Base-by-base conservation (phyloP, 1,140 invertebrate genomes). In the Drosophila asahinai region DNA sequence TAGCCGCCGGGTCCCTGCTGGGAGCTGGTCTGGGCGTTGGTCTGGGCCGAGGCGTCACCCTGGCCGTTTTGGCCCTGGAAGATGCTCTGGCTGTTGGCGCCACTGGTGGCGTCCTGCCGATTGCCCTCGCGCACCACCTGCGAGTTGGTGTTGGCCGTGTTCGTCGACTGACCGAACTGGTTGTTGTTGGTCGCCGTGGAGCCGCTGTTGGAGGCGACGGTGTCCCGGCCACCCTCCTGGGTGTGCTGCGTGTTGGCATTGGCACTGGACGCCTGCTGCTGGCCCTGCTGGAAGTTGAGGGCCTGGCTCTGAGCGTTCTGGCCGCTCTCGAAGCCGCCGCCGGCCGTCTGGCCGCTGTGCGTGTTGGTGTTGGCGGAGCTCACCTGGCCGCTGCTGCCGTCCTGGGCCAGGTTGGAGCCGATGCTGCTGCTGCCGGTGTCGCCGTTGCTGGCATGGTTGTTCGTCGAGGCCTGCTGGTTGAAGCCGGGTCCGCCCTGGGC, bases 381-480 rank as follows among this genome's bases (percentile, higher is more conserved):
- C 40, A 93, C 70, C 62, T 93, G 92, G 0, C 92, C 92, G 19
- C 92, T 89, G 61, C 42, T 84, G 15, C 92, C 92, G 57, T 93
- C 91, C 17, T 80, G 15, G 2, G 92, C 91, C 25, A 93, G 22
- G 42, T 93, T 93, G 7, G 91, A 91, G 52, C 86, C 42, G 27
- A 92, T 92, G 67, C 92, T 92, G 38, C 92, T 93, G 43, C 71
- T 66, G 7, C 92, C 92, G 7, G 80, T 78, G 19, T 77, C 60
- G 3, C 79, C 68, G 12, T 58, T 38, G 3, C 83, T 68, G 27
- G 86, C 86, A 14, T 86, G 80, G 14, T 93, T 89, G 17, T 93
- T 93, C 42, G 83, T 86, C n/a, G 77, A 91, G 14, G 92, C 90
- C 75, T 93, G 92, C 71, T 93, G 92, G 15, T 91, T 70, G 58